Evolutionary conservation across 2,113 vertebrate species (phyloP).

Genomic region (Prunella fulvescens): DNA sequence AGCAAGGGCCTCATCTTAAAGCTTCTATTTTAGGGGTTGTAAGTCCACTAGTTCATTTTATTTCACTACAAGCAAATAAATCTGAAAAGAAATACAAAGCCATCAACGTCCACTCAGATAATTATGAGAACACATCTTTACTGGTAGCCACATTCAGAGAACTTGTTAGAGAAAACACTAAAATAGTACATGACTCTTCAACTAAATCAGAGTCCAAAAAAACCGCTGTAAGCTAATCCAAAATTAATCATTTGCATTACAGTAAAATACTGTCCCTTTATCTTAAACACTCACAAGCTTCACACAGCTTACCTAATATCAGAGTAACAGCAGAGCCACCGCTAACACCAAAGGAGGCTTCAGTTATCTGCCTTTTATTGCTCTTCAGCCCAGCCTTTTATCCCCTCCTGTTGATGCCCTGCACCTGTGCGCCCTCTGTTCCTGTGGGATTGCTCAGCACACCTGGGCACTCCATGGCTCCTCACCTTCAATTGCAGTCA

Average conservation of each 20-base stretch:
- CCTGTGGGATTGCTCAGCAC: not conserved
- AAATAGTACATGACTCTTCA: not conserved
- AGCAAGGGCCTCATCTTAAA: constrained; percentile 1
- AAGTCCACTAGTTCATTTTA: not conserved
- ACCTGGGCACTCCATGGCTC: not conserved
- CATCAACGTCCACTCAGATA: not conserved
- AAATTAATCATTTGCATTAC: not conserved
- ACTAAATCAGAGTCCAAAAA: not conserved
- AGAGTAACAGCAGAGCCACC: not conserved
- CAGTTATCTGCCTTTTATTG: not conserved
- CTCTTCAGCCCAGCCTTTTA: not conserved
- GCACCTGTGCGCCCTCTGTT: not conserved
- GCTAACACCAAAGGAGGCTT: fast-evolving
- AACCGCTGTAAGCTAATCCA: not conserved
- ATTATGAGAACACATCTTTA: not conserved
- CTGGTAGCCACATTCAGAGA: not conserved
- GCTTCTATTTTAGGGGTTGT: not conserved
- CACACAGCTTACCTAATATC: not conserved
- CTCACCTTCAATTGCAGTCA: not conserved
- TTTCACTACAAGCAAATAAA: not conserved
- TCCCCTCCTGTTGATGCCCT: not conserved
- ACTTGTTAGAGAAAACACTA: not conserved
- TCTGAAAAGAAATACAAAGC: not conserved
- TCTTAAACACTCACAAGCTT: not conserved
- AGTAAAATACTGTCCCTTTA: not conserved